Base-by-base conservation (phyloP, 1,140 invertebrate genomes). In the Aradophagus sp. region DNA sequence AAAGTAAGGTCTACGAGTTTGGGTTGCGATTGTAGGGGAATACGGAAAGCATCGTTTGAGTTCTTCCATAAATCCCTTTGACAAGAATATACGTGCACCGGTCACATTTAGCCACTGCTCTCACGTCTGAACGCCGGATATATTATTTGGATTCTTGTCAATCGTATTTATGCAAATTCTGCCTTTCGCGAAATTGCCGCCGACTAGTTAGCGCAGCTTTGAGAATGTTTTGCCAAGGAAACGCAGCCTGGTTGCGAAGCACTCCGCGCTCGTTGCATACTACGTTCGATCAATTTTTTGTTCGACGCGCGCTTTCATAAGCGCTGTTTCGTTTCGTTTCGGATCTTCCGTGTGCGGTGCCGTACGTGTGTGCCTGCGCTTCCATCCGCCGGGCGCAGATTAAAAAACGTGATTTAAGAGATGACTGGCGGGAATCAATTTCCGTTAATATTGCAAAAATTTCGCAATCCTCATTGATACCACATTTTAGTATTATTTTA, bases 61-160 rank as follows among this genome's bases (percentile, higher is more conserved):
- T 67, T 65, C 38, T 68, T 73, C 70, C 62, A 68, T 67, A 73
- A 67, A 68, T 73, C 53, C 63, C 70, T 73, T 73, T 73, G 70
- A 73, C 59, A 63, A 58, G 39, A 63, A 59, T 68, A 73, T 68
- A 67, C 44, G 62, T 67, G 47, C 48, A 62, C 48, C 44, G 62
- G 69, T 67, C 70, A 67, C 70, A 73, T 73, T 73, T 73, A 73
- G 63, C 44, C 52, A 41, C 50, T 56, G 50, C 62, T 62, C 62
- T 66, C 62, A 56, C 61, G 56, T 66, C 63, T 59, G 44, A 73
- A 63, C 45, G 52, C 63, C 58, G 63, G 62, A 73, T 63, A 68
- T 62, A 73, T 73, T 68, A 73, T 68, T 73, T 63, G 44, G 35
- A 58, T 32, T 45, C 62, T 63, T 63, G 63, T 73, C 70, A 73